Percentiles rank a stretch among this genome's conserved stretches.
phyloP scores from a whole-genome alignment of 2,888 invertebrate species.

The Epinotia brunnichana region DNA sequence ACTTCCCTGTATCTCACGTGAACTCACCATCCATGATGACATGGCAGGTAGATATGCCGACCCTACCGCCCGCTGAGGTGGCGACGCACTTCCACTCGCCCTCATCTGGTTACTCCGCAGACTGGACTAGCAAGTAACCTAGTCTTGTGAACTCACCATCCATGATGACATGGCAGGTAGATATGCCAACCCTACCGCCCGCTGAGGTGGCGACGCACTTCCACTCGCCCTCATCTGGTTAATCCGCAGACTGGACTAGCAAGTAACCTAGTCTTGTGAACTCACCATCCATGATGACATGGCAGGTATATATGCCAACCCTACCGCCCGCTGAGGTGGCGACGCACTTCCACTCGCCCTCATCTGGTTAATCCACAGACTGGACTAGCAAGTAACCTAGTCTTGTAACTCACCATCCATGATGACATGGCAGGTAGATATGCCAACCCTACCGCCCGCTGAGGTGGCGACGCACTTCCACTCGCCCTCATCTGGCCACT shows the following conservation, averaged over 20 bases:
- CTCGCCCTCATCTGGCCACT: slow-evolving; percentile 93
- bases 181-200: slow-evolving; percentile 89
- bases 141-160: slow-evolving; percentile 84
- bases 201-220: slow-evolving; percentile 92
- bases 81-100: slow-evolving; percentile 96
- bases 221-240: slow-evolving; percentile 94
- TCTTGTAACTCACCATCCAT: slow-evolving; percentile 88
- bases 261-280: slow-evolving; percentile 82
- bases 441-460: slow-evolving; percentile 88
- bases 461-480: slow-evolving; percentile 95
- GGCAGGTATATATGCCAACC: slow-evolving; percentile 89
- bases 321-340: slow-evolving; percentile 90
- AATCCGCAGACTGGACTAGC: slow-evolving; percentile 89
- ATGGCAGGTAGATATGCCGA: slow-evolving; percentile 89
- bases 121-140: slow-evolving; percentile 88
- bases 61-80: slow-evolving; percentile 88
- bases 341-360: slow-evolving; percentile 95
- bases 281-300: slow-evolving; percentile 91
- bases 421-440: slow-evolving; percentile 88
- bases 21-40: slow-evolving; percentile 90
- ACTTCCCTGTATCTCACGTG: too few species aligned
- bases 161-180: slow-evolving; percentile 89
- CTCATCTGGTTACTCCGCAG: slow-evolving; percentile 91
- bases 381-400: neutral
- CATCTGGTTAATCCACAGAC: slow-evolving; percentile 90